Base-by-base conservation (phyloP, 2,888 invertebrate species). In the Chymomyza amoena region DNA sequence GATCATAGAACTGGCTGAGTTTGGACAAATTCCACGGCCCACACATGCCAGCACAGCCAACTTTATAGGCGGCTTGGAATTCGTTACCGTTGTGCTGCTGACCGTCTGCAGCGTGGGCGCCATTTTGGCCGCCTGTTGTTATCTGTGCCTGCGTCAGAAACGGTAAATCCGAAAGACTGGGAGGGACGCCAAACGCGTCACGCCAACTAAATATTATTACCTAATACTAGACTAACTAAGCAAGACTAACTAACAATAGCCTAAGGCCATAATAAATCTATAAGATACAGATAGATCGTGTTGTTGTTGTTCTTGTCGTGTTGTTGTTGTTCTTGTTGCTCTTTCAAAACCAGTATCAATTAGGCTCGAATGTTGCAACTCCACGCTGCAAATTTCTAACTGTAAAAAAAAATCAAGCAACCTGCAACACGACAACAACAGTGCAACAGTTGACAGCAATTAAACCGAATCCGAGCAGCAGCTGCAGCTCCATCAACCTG, bases 21-120 rank as follows among this genome's bases (percentile, higher is more conserved):
- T 91, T 16, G 91, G 91, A 3, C 85, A 89, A 66, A 51, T 82
- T 32, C 80, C 90, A 0, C 83, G 86, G 0, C 92, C 92, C 70
- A 92, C 92, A 80, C 91, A 92, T 57, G 77, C 84, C 64, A 82
- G 88, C 39, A 78, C 80, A 9, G 76, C 87, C n/a, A 75, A 87
- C 39, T 87, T 89, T 45, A 91, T 94, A 81, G 95, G 95, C 28
- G 95, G 96, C 0, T 93, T 96, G 84, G 97, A 97, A 92, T 94
- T 97, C 62, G 95, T 96, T 32, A 95, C 96, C 0, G 94, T 97
- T 15, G 95, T 96, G 0, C 93, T 97, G 6, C 96, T 96, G 4
- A 95, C 96, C 75, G 93, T 97, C 63, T 95, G 97, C 65, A 96
- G 97, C 89, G 91, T 96, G 57, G 97, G 96, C 0, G 96, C 97